Evolutionary conservation across 2,797 vertebrate genomes (phyloP), one percentile per base, ranked within the genome.

Genomic region (Sylvia borin): DNA sequence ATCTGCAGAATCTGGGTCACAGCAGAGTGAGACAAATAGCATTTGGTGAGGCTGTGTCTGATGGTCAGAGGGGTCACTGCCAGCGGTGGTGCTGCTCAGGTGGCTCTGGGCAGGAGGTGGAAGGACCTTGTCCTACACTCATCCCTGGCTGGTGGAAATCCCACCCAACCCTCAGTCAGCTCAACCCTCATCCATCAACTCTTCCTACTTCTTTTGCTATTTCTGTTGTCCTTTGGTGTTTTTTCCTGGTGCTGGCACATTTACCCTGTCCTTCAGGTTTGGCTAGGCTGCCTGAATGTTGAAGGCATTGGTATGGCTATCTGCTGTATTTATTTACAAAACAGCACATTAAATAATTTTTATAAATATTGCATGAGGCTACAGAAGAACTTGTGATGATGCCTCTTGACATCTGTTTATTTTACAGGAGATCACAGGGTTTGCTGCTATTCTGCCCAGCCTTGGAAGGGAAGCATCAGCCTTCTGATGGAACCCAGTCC

Each of bases 391-490:
- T 45, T 61, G 65, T 79, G 88, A 76, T 73, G 88, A 82, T 66
- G 90, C 71, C 74, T 93, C 93, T 82, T 82, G 85, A 79, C 47
- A 71, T 95, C 60, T 85, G 83, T 89, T 95, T 94, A 90, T 90
- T 92, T 95, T 90, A 48, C 40, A 74, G 68, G 71, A 92, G 90
- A 95, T 93, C 92, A 96, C 88, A 96, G 92, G 31, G 61, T 77
- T 88, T 83, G 58, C 72, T 93, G 87, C 68, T 73, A 36, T 82
- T 93, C 53, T 89, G 85, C 93, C 70, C 2, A 7, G 92, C 90
- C 84, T 93, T 93, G 85, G 85, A 95, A 94, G 80, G 80, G 85
- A 90, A 79, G 62, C 58, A 58, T 54, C 88, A 79, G 53, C 34
- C 51, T 83, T 74, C 90, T 88, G 94, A 92, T 1, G 1, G 90